Percentiles rank a stretch among this genome's conserved stretches.
Conservation (phyloP, 2,113 vertebrate genomes). For the Gopherus flavomarginatus region DNA sequence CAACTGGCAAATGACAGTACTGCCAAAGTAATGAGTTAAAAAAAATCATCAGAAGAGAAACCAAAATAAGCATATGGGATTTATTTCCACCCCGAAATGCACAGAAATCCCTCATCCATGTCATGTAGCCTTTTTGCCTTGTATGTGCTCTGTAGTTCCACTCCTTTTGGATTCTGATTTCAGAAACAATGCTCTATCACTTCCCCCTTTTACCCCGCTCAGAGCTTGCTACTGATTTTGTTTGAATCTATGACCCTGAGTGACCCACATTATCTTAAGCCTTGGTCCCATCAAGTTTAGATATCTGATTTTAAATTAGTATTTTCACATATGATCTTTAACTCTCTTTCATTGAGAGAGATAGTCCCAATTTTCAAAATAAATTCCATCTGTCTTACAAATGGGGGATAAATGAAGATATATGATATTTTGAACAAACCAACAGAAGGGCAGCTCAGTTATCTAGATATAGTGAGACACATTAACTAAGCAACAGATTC, state of each 20-base stretch:
- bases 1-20: background rate
- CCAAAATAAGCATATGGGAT: background rate
- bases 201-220: background rate
- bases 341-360: background rate
- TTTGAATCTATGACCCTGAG: background rate
- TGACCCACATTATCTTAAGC: background rate
- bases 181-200: background rate
- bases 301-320: background rate
- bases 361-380: slow-evolving; percentile 31
- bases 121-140: background rate
- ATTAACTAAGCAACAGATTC: slow-evolving; percentile 51
- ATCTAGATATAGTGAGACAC: background rate
- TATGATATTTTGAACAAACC: slow-evolving; percentile 20
- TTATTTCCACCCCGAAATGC: background rate
- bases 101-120: background rate
- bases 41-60: background rate
- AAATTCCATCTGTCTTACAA: slow-evolving; percentile 21
- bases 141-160: background rate
- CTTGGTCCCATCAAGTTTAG: background rate
- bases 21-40: background rate
- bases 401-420: slow-evolving; percentile 13
- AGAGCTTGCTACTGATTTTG: background rate
- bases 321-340: background rate
- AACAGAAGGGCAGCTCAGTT: slow-evolving; percentile 10
- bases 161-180: background rate